phyloP scores from a whole-genome alignment of 2,888 invertebrate species.

The Drosophila mercatorum region DNA sequence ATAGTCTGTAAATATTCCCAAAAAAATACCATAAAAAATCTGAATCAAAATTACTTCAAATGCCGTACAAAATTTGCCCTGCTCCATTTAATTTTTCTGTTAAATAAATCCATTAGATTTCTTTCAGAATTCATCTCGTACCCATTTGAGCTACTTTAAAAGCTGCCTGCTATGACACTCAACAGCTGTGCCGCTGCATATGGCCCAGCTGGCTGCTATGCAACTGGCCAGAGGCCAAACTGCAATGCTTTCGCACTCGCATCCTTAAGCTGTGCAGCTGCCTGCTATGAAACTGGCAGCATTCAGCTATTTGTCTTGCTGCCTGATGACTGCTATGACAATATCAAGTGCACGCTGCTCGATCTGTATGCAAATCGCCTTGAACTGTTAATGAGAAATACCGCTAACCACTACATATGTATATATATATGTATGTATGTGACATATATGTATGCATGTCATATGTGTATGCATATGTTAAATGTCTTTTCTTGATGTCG shows the following conservation, averaged over 20 bases:
- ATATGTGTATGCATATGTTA: neutral
- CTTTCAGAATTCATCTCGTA: neutral
- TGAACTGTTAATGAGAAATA: neutral
- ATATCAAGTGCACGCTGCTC: neutral
- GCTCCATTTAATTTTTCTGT: too few species aligned
- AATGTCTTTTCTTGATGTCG: too few species aligned
- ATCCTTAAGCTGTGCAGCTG: constrained; percentile 7
- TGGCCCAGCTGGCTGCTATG: constrained; percentile 8
- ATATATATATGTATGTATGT: neutral
- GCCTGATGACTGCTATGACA: neutral
- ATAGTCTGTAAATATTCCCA: too few species aligned
- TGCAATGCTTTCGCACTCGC: neutral
- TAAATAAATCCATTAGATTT: too few species aligned
- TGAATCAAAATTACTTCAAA: too few species aligned
- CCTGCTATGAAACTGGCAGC: constrained; percentile 4
- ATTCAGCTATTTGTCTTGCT: neutral
- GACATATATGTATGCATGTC: neutral
- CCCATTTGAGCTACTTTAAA: neutral
- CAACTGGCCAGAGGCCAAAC: neutral
- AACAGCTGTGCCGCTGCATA: neutral
- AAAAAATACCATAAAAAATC: too few species aligned
- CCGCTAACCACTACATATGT: constrained; percentile 22
- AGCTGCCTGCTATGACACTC: constrained; percentile 23
- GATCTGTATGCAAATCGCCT: constrained; percentile 2
- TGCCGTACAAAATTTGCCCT: too few species aligned